Base-by-base conservation (phyloP, 2,113 vertebrate genomes). In the Campylomormyrus tamandua region DNA sequence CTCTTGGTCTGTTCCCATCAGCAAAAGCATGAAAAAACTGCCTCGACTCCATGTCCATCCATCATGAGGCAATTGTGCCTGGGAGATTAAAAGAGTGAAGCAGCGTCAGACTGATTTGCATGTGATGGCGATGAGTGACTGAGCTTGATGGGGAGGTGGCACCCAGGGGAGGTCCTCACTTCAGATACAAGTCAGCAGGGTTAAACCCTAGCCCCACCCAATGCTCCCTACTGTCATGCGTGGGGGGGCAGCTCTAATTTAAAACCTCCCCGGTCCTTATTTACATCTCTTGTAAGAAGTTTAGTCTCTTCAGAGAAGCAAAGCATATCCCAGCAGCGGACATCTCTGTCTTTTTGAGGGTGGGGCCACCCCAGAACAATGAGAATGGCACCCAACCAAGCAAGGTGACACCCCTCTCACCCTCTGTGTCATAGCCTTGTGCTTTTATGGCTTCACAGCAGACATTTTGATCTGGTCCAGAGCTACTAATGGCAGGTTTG, bases 21-120 rank as follows among this genome's bases (percentile, higher is more conserved):
- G 15, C 74, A 21, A 19, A 6, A 31, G 62, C 10, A 70, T 7
- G 35, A 19, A 42, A 42, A 80, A 39, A 6, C 15, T 7, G 35
- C 4, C 15, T 77, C 13, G 13, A 35, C 13, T 77, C 15, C 27
- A 17, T 17, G 70, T 77, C 70, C 21, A 17, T 80, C 74, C 27
- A 15, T 19, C 49, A 39, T 15, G n/a, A 87, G 39, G 49, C 15
- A n/a, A 0, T 31, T 10, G 31, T 39, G 46, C 70, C 88, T 1
- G 27, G 6, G 70, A 35, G 88, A 89, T 80, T 89, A 80, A 89
- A 74, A 13, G 39, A 53, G 39, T 13, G 62, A 66, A 66, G 42
- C 3, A 3, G 62, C n/a, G 50, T 88, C 66, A 88, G n/a, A 9
- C n/a, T 83, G 88, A 89, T 89, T 83, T 89, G 66, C 49, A 89